Evolutionary conservation across 2,113 vertebrate genomes (phyloP).

Genomic region (Colistium nudipinnis): DNA sequence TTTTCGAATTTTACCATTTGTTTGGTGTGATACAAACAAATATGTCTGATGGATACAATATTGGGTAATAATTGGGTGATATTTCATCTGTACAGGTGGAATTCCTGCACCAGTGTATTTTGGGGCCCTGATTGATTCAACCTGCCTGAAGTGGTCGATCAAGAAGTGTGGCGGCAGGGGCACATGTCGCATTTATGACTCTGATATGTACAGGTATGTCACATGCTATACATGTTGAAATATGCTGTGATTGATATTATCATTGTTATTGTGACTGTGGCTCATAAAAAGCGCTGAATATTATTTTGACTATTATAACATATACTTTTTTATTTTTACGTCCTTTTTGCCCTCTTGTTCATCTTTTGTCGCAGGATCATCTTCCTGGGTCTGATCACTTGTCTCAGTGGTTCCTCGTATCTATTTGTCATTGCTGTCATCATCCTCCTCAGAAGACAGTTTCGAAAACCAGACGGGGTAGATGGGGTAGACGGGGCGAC

Average conservation of each 20-base stretch:
- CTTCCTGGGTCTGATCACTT: constrained; percentile 77
- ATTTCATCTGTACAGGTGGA: constrained; percentile 68
- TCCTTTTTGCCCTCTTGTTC: not conserved
- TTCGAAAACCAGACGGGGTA: constrained; percentile 35
- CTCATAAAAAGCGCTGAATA: not conserved
- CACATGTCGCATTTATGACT: constrained; percentile 87
- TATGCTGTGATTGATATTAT: not conserved
- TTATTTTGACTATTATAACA: not conserved
- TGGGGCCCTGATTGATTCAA: constrained; percentile 87
- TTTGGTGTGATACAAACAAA: not conserved
- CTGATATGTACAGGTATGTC: constrained; percentile 79
- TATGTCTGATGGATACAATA: not conserved
- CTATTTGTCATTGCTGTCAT: constrained; percentile 78
- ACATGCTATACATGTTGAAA: not conserved
- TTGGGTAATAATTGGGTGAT: not conserved
- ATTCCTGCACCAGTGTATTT: constrained; percentile 90
- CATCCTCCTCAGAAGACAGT: constrained; percentile 74
- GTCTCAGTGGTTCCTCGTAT: constrained; percentile 76
- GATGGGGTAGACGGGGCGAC: not conserved
- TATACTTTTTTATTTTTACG: not conserved
- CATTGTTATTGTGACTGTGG: not conserved
- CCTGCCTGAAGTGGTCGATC: constrained; percentile 90
- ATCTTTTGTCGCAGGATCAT: constrained; percentile 65
- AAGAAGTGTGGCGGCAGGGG: constrained; percentile 83
- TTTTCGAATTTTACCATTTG: not conserved